Conservation (phyloP, 2,797 vertebrate genomes). For the Poeciliopsis presidionis region DNA sequence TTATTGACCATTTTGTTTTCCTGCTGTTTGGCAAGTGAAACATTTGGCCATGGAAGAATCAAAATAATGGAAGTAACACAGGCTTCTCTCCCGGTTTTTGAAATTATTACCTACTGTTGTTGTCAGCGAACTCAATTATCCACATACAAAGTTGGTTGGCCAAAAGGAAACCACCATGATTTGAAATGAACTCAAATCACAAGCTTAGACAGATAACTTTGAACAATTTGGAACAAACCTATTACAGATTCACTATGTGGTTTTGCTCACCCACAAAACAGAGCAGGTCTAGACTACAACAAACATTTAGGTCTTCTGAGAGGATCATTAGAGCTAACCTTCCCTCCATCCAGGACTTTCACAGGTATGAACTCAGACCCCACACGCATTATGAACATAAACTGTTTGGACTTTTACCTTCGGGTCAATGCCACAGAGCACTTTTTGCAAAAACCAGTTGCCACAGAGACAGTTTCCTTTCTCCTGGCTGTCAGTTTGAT, state of each 20-base stretch:
- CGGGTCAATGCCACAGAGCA: neutral
- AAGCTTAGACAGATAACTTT: neutral
- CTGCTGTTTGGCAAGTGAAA: conserved; percentile 24
- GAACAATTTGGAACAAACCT: neutral
- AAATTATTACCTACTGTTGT: neutral
- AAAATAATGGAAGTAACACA: neutral
- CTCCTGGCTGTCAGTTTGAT: neutral
- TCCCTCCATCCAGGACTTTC: neutral
- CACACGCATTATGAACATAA: neutral
- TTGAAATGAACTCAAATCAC: neutral
- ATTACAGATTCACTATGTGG: neutral
- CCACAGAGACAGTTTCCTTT: neutral
- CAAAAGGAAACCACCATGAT: neutral
- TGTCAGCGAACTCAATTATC: neutral
- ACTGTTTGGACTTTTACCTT: neutral
- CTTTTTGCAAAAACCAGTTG: neutral
- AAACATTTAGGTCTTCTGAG: neutral
- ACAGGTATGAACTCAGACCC: neutral
- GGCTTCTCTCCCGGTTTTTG: neutral
- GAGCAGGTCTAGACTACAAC: neutral
- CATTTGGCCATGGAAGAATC: neutral
- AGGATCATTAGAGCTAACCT: neutral
- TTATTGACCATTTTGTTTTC: conserved; percentile 3
- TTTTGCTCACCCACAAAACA: neutral
- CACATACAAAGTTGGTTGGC: neutral